Evolutionary conservation across 2,113 vertebrate species (phyloP), one percentile per base, ranked within the genome.

Genomic region (Erythrocebus patas): DNA sequence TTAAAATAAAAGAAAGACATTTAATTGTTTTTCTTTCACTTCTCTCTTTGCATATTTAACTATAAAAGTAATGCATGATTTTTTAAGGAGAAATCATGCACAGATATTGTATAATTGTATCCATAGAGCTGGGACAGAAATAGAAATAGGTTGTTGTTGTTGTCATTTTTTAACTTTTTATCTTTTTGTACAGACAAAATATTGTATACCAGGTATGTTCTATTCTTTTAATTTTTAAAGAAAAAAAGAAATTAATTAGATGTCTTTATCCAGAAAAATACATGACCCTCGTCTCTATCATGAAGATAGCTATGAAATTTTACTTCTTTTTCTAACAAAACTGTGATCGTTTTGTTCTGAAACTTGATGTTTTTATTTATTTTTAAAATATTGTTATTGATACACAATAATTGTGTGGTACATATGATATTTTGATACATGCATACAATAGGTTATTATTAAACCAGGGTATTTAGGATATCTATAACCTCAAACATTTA

Each of bases 1-100:
- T 85, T 55, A 75, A 79, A 66, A 12, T 89, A 57, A 73, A 73
- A 32, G 38, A 27, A 73, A 25, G 38, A 27, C 40, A 32, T 64
- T 93, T 89, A 70, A 35, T 84, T 52, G 17, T 73, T 95, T 95
- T 95, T 80, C 73, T 90, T 93, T 59, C 27, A 50, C 48, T 93
- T 86, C 43, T 91, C 64, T 50, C 64, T 45, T 79, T 92, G 68
- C 5, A n/a, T 70, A 66, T 45, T 89, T 89, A 70, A 89, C 61
- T 85, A 57, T n/a, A 64, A 88, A 72, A 81, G 40, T 40, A 75
- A 88, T 50, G 48, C 9, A 75, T 70, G 6, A 57, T 30, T 64
- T 79, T 88, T 95, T 38, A 17, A 92, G 20, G 83, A 88, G 59
- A 89, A 78, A 85, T 78, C 9, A 27, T 72, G 27, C 5, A 55